These are phyloP conservation scores for Nanorana parkeri DNA, from an alignment of 2,113 vertebrate species.

Conservation along the genomic window DNA sequence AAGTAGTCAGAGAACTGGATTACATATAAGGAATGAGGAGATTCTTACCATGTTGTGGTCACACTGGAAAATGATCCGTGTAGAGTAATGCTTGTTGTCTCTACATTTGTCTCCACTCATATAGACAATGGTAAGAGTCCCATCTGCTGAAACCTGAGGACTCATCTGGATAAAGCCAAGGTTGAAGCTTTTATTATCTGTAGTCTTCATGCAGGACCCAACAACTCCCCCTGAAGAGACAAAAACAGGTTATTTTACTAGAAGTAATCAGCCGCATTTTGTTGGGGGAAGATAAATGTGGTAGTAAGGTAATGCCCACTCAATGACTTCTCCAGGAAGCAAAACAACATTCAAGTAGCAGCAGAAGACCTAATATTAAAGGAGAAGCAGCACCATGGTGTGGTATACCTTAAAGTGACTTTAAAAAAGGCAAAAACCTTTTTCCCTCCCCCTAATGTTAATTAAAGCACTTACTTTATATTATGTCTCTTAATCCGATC, in stretches of 20 bases:
- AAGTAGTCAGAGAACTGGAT: not conserved
- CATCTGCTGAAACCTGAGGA: slow-evolving; percentile 81
- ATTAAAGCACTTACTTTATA: no score
- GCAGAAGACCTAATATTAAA: no score
- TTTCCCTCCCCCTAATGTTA: no score
- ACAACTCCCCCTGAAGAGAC: slow-evolving; percentile 78
- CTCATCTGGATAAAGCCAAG: slow-evolving; percentile 89
- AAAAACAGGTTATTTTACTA: not conserved
- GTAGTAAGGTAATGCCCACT: no score
- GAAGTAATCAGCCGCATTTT: no score
- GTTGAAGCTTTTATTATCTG: slow-evolving; percentile 70
- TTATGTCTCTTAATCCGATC: no score
- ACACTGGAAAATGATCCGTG: slow-evolving; percentile 88
- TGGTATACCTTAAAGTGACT: no score
- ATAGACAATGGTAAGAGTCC: slow-evolving; percentile 88
- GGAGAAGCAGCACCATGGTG: no score
- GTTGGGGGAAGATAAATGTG: no score
- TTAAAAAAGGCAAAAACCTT: no score
- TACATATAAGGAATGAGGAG: slow-evolving; percentile 66
- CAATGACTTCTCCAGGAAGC: no score
- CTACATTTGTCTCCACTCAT: slow-evolving; percentile 85
- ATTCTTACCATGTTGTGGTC: slow-evolving; percentile 72
- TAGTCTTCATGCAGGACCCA: slow-evolving; percentile 81
- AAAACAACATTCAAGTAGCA: no score
- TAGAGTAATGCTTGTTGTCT: slow-evolving; percentile 78